Evolutionary conservation across 2,888 invertebrate species (phyloP).

Genomic region (Drosophila cyrtoloma): DNA sequence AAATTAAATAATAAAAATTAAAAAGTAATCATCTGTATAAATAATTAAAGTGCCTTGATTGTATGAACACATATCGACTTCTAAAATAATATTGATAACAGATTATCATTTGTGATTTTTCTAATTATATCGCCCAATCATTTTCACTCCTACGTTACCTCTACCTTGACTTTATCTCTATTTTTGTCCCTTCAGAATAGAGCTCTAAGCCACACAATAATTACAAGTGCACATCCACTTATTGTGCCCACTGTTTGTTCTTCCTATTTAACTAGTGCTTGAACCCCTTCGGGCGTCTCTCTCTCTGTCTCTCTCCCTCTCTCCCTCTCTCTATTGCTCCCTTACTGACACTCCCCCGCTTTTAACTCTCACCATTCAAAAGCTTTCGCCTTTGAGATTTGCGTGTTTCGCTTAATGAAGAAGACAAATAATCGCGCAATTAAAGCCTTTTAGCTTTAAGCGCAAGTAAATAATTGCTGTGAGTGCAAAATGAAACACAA

Average conservation of each 20-base stretch:
- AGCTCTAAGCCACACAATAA: background rate
- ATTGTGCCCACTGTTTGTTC: conserved; percentile 55
- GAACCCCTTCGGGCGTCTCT: background rate
- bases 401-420: conserved; percentile 83
- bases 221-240: conserved; percentile 37
- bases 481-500: conserved; percentile 67
- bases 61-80: background rate
- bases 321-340: conserved; percentile 10
- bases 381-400: conserved; percentile 76
- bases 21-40: background rate
- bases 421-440: conserved; percentile 84
- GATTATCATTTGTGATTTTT: background rate
- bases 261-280: conserved; percentile 5
- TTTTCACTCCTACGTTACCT: background rate
- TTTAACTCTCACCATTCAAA: conserved; percentile 9
- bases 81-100: background rate
- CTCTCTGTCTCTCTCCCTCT: background rate
- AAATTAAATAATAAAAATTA: background rate
- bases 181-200: background rate
- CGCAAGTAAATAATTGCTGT: conserved; percentile 83
- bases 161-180: background rate
- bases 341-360: conserved; percentile 8
- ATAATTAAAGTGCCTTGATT: background rate
- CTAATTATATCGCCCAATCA: background rate
- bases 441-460: conserved; percentile 84